Conservation (phyloP, 2,888 invertebrate species). For the Thymelicus lineola region DNA sequence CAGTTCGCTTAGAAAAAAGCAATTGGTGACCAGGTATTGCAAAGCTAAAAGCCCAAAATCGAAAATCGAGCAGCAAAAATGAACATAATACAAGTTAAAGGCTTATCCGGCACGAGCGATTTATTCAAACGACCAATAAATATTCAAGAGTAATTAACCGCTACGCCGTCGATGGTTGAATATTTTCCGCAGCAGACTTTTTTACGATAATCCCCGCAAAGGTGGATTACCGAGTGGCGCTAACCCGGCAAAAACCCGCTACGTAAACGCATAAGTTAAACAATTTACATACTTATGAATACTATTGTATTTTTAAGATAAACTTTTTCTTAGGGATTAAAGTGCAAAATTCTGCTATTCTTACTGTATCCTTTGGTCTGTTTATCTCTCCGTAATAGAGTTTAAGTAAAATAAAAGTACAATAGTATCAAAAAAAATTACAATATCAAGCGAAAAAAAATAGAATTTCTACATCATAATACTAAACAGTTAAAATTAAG, state of each 20-base stretch:
- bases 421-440: neutral
- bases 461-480: neutral
- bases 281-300: slow-evolving; percentile 17
- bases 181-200: slow-evolving; percentile 75
- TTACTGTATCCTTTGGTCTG: too few relatives aligned
- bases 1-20: neutral
- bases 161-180: slow-evolving; percentile 69
- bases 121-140: slow-evolving; percentile 84
- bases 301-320: neutral
- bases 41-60: slow-evolving; percentile 9
- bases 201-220: slow-evolving; percentile 73
- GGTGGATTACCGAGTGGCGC: slow-evolving; percentile 74
- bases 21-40: slow-evolving; percentile 1
- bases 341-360: neutral
- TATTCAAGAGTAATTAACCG: slow-evolving; percentile 83
- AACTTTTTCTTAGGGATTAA: neutral
- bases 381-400: neutral
- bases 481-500: slow-evolving; percentile 48
- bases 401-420: neutral
- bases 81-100: slow-evolving; percentile 75
- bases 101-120: slow-evolving; percentile 75
- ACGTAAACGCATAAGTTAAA: slow-evolving; percentile 26
- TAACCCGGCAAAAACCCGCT: slow-evolving; percentile 52
- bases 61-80: slow-evolving; percentile 54
- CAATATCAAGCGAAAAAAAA: neutral